phyloP scores from a whole-genome alignment of 1,140 invertebrate genomes.

The Bombus confusus region DNA sequence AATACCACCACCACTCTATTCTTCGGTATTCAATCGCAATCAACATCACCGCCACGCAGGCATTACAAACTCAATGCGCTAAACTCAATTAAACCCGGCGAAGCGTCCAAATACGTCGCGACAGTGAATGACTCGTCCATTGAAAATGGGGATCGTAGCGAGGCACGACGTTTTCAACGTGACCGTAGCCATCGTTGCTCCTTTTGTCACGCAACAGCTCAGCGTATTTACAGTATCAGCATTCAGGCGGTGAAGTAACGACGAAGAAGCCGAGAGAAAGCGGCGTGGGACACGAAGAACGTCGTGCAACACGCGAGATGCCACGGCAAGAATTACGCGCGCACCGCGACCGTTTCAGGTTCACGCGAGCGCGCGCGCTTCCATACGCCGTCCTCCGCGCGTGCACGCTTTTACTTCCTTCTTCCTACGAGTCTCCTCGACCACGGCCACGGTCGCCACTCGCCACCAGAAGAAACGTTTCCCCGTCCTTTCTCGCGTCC shows the following conservation, averaged over 20 bases:
- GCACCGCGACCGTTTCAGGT: slow-evolving; percentile 4
- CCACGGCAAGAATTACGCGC: slow-evolving; percentile 17
- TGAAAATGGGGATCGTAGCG: neutral
- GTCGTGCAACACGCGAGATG: slow-evolving; percentile 21
- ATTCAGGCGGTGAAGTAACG: slow-evolving; percentile 44
- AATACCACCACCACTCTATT: too few species aligned
- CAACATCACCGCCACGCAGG: too few species aligned
- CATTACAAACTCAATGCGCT: neutral
- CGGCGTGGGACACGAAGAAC: neutral
- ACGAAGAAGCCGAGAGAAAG: slow-evolving; percentile 48
- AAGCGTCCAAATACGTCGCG: neutral
- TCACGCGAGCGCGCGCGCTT: neutral
- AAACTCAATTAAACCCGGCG: neutral
- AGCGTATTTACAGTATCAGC: slow-evolving; percentile 44
- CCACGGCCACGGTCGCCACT: slow-evolving; percentile 58
- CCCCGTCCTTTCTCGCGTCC: slow-evolving; percentile 47
- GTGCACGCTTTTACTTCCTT: slow-evolving; percentile 59
- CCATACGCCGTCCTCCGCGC: slow-evolving; percentile 2
- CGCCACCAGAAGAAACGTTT: slow-evolving; percentile 46
- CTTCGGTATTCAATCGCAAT: neutral
- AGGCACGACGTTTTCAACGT: slow-evolving; percentile 12
- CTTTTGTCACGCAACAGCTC: slow-evolving; percentile 42
- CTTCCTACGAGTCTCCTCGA: slow-evolving; percentile 56
- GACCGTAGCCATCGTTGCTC: slow-evolving; percentile 1
- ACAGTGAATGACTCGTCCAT: slow-evolving; percentile 27